Percentiles rank a stretch among this genome's conserved stretches.
Evolutionary conservation across 1,140 invertebrate genomes (phyloP).

Genomic region (Procambarus clarkii): DNA sequence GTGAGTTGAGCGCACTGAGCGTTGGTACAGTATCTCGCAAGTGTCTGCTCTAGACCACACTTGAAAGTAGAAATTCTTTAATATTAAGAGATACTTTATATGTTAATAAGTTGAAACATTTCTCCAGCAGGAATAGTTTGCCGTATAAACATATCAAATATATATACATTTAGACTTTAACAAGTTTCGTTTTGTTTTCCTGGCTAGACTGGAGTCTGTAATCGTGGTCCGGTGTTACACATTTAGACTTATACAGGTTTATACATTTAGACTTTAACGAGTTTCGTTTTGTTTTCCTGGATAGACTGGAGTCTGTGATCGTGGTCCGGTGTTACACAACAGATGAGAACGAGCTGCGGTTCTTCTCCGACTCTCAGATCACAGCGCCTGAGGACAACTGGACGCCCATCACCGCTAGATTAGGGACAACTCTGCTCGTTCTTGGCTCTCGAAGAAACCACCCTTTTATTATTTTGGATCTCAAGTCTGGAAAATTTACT

Average conservation of each 20-base stretch:
- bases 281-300: neutral
- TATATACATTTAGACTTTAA: too few species aligned
- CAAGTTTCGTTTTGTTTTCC: neutral
- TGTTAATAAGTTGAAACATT: too few species aligned
- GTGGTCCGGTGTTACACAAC: conserved; percentile 57
- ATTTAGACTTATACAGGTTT: too few species aligned
- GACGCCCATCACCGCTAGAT: conserved; percentile 39
- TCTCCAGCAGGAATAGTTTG: too few species aligned
- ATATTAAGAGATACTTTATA: too few species aligned
- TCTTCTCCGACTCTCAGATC: conserved; percentile 57
- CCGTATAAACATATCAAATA: too few species aligned
- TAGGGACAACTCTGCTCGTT: conserved; percentile 54
- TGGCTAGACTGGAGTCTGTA: conserved; percentile 25
- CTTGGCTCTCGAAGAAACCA: conserved; percentile 52
- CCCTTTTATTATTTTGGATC: conserved; percentile 63
- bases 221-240: conserved; percentile 56
- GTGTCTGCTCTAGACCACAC: too few species aligned
- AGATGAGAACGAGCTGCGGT: conserved; percentile 48
- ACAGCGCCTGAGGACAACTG: conserved; percentile 48
- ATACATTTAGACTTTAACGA: too few species aligned
- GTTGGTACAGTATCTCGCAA: too few species aligned
- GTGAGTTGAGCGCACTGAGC: too few species aligned
- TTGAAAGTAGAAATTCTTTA: too few species aligned
- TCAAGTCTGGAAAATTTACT: conserved; percentile 59
- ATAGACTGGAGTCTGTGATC: conserved; percentile 39